Percentiles rank a stretch among this genome's conserved stretches.
Conservation (phyloP, 2,888 invertebrate genomes). For the Mystacides longicornis region DNA sequence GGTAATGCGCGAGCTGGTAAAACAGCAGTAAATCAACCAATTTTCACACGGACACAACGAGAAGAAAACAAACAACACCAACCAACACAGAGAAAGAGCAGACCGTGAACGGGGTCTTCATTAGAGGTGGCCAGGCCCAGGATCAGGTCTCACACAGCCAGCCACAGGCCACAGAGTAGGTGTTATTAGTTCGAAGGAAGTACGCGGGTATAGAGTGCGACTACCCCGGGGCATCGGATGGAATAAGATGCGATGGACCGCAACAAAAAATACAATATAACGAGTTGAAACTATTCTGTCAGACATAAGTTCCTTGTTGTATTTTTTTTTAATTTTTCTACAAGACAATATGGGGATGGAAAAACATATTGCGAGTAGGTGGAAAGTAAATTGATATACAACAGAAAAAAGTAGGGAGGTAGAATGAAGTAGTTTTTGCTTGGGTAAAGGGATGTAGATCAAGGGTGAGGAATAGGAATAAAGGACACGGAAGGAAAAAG, state of each 20-base stretch:
- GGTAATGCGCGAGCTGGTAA: no score
- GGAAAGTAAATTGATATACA: no score
- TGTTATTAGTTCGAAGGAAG: neutral
- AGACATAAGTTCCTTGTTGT: neutral
- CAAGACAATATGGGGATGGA: no score
- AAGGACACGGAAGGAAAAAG: no score
- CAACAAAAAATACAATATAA: conserved; percentile 1
- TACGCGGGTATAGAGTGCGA: neutral
- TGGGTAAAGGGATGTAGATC: no score
- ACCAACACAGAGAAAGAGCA: conserved; percentile 17
- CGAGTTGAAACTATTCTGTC: conserved; percentile 1
- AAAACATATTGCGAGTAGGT: no score
- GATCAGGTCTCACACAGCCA: neutral
- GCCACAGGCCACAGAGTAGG: neutral
- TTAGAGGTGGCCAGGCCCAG: conserved; percentile 17
- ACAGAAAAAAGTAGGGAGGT: no score
- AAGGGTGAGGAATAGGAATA: no score
- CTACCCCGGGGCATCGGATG: neutral
- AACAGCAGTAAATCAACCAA: conserved; percentile 19
- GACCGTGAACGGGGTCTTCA: conserved; percentile 21
- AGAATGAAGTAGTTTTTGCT: no score
- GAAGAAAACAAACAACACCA: conserved; percentile 13
- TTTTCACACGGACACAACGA: conserved; percentile 21
- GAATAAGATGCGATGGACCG: conserved; percentile 1
- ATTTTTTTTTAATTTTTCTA: no score